Percentiles rank a stretch among this genome's conserved stretches.
Evolutionary conservation across 2,888 invertebrate genomes (phyloP).

Genomic region (Cynaeus angustus): DNA sequence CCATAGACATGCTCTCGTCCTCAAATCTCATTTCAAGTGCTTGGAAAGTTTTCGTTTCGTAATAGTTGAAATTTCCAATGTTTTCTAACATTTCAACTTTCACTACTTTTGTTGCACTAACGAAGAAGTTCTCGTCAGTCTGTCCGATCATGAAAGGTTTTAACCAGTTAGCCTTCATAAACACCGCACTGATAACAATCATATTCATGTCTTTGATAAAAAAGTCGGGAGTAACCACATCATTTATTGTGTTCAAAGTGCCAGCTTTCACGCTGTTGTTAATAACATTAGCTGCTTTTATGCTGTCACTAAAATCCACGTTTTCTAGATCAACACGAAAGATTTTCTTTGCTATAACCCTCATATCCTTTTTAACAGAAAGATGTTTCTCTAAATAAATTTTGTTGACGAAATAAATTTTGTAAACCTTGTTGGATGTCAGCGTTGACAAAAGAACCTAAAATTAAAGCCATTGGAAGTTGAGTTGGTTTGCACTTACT

Average conservation of each 20-base stretch:
- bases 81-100: conserved; percentile 15
- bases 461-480: not conserved
- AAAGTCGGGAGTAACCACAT: not conserved
- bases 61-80: conserved; percentile 9
- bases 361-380: not conserved
- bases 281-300: conserved; percentile 1
- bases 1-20: conserved; percentile 3
- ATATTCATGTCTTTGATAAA: not conserved
- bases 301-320: not conserved
- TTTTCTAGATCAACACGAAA: not conserved
- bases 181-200: not conserved
- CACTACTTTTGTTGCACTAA: not conserved
- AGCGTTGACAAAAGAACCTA: not conserved
- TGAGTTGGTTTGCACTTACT: not conserved
- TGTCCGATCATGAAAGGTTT: not conserved
- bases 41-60: not conserved
- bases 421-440: not conserved
- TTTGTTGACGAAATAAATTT: not conserved
- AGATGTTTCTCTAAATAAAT: not conserved
- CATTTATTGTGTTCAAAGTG: not conserved
- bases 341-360: not conserved
- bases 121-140: not conserved
- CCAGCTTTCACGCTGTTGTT: not conserved
- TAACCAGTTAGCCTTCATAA: not conserved
- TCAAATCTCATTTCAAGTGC: conserved; percentile 10